Percentiles rank a stretch among this genome's conserved stretches.
phyloP scores from a whole-genome alignment of 2,888 invertebrate species.

The Heliconius cydno region DNA sequence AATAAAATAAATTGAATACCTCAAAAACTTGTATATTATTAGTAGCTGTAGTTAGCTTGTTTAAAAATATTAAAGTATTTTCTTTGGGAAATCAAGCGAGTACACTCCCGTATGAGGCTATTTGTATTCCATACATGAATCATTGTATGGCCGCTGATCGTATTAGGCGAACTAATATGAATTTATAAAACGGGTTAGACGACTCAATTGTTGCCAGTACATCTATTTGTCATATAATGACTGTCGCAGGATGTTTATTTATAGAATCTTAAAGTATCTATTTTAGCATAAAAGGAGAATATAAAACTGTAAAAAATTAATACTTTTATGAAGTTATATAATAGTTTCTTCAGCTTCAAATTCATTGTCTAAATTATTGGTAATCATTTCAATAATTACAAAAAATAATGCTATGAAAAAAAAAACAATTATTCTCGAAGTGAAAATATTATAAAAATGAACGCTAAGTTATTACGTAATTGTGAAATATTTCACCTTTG shows the following conservation, averaged over 20 bases:
- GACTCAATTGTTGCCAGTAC: constrained; percentile 36
- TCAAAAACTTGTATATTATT: too few species aligned
- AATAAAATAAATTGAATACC: too few species aligned
- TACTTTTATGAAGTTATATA: background rate
- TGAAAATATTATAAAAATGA: background rate
- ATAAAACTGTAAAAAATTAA: background rate
- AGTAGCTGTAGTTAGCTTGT: too few species aligned
- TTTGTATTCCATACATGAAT: constrained; percentile 44
- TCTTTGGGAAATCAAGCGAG: background rate
- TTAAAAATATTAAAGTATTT: background rate
- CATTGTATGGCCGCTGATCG: constrained; percentile 37
- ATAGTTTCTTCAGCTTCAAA: too few species aligned
- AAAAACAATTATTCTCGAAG: background rate
- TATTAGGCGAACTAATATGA: constrained; percentile 43
- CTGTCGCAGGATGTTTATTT: constrained; percentile 42
- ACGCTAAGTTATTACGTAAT: background rate
- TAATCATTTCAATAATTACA: too few species aligned
- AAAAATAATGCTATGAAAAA: background rate
- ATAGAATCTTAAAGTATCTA: constrained; percentile 34
- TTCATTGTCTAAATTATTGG: too few species aligned
- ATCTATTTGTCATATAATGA: constrained; percentile 42
- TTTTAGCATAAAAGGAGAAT: background rate
- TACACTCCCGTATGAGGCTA: constrained; percentile 22
- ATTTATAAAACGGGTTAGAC: constrained; percentile 41
- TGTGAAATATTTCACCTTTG: background rate